Evolutionary conservation across 2,888 invertebrate species (phyloP).

Genomic region (Drosophila basisetae): DNA sequence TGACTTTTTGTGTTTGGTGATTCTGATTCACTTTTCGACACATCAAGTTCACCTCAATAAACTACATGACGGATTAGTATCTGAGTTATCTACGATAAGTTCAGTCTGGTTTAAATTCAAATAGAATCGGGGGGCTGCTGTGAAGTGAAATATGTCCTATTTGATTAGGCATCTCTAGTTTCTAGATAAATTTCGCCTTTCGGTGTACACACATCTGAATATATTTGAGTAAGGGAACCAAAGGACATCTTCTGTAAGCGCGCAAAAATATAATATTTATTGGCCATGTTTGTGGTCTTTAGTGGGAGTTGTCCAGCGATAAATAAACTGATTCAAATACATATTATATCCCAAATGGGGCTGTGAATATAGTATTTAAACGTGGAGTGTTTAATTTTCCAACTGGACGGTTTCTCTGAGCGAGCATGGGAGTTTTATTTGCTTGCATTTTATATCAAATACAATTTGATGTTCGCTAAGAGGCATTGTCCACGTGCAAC

Average conservation of each 20-base stretch:
- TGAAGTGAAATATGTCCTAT: too few relatives aligned
- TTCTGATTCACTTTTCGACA: conserved; percentile 65
- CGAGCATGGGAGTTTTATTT: conserved; percentile 47
- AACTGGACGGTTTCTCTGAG: conserved; percentile 32
- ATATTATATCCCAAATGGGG: not conserved
- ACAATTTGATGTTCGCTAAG: conserved; percentile 40
- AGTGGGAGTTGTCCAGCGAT: conserved; percentile 14
- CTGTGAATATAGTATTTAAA: not conserved
- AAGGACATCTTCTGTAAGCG: conserved; percentile 16
- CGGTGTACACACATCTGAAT: not conserved
- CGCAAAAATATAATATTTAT: conserved; percentile 56
- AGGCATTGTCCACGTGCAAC: conserved; percentile 23
- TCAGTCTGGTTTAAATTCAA: not conserved
- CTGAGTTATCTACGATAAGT: not conserved
- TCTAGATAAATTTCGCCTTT: too few relatives aligned
- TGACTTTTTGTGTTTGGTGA: conserved; percentile 54
- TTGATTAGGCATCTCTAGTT: not conserved
- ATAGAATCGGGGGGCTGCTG: not conserved
- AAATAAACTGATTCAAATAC: too few relatives aligned
- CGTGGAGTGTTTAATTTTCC: not conserved
- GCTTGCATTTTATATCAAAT: conserved; percentile 33
- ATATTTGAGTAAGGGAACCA: not conserved
- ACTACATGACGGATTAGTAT: not conserved
- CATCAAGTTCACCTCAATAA: conserved; percentile 39
- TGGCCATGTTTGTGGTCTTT: conserved; percentile 36